A percentile compares a stretch with the other conserved stretches of the same genome.
Conservation (phyloP, 37 sponge, comb jelly and placozoan genomes). For the Dysidea cf. avara region DNA sequence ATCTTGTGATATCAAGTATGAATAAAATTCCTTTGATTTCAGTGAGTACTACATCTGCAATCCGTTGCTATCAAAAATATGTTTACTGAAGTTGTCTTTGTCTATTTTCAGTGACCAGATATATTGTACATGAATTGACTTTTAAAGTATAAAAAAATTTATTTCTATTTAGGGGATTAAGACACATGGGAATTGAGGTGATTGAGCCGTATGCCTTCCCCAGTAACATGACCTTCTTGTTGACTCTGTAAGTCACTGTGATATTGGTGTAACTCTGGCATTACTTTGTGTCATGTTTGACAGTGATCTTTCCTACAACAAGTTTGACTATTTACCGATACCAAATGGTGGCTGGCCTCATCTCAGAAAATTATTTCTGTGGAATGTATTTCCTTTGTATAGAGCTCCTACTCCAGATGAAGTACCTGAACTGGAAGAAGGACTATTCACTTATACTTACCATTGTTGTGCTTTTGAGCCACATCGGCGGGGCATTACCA, state of each 20-base stretch:
- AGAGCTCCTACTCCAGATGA: constrained; percentile 16
- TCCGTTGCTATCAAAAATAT: too few relatives aligned
- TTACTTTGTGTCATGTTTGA: too few relatives aligned
- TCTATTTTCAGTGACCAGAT: too few relatives aligned
- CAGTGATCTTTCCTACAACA: constrained; percentile 25
- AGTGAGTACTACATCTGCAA: too few relatives aligned
- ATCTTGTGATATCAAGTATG: too few relatives aligned
- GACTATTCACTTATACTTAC: constrained; percentile 59
- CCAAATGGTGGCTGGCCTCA: constrained; percentile 53
- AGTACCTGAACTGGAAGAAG: neutral
- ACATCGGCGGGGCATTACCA: neutral
- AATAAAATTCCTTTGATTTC: too few relatives aligned
- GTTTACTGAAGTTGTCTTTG: too few relatives aligned
- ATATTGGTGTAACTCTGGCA: too few relatives aligned
- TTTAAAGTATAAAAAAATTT: too few relatives aligned
- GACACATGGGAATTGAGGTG: constrained; percentile 27
- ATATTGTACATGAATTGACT: too few relatives aligned
- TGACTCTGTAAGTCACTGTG: constrained; percentile 45
- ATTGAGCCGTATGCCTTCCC: constrained; percentile 26
- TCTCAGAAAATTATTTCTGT: constrained; percentile 22
- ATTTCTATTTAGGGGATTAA: too few relatives aligned
- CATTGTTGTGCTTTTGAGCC: constrained; percentile 66
- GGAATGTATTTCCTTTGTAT: constrained; percentile 10
- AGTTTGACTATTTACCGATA: constrained; percentile 12
- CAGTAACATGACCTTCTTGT: constrained; percentile 12